Conservation (phyloP, 35 echinoderm and acorn worm species). For the Ptychodera flava region DNA sequence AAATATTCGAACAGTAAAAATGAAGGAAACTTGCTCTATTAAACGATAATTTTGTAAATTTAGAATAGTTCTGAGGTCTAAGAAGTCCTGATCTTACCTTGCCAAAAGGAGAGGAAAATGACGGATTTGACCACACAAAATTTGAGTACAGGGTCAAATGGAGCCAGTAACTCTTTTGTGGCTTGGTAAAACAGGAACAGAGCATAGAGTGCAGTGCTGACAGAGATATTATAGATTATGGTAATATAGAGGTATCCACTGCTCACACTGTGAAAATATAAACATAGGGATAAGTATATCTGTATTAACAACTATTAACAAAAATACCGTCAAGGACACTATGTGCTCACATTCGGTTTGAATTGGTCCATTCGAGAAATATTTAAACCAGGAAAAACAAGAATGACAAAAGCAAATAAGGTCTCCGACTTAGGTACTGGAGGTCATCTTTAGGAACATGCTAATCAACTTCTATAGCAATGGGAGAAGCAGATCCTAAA, state of each 20-base stretch:
- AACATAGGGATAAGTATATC: not conserved
- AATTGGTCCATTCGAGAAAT: no score
- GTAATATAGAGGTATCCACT: conserved; percentile 94
- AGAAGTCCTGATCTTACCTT: conserved; percentile 74
- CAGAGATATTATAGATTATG: conserved; percentile 82
- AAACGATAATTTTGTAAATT: no score
- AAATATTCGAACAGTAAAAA: no score
- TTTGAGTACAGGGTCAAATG: conserved; percentile 80
- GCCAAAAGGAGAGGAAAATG: conserved; percentile 98
- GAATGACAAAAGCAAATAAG: no score
- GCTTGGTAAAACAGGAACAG: conserved; percentile 99
- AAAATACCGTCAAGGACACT: not conserved
- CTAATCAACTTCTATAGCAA: no score
- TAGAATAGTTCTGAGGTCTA: no score
- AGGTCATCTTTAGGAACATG: no score
- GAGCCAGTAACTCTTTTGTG: conserved; percentile 63
- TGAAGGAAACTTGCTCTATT: no score
- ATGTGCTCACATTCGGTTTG: no score
- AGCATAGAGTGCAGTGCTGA: conserved; percentile 86
- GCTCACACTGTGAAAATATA: conserved; percentile 25
- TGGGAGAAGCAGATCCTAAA: no score
- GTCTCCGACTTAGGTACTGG: no score
- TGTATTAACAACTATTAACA: not conserved
- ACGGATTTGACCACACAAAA: conserved; percentile 95
- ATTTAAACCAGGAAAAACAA: no score